These are phyloP conservation scores for Apamea sordens DNA, from an alignment of 2,888 invertebrate species.

Conservation along the genomic window DNA sequence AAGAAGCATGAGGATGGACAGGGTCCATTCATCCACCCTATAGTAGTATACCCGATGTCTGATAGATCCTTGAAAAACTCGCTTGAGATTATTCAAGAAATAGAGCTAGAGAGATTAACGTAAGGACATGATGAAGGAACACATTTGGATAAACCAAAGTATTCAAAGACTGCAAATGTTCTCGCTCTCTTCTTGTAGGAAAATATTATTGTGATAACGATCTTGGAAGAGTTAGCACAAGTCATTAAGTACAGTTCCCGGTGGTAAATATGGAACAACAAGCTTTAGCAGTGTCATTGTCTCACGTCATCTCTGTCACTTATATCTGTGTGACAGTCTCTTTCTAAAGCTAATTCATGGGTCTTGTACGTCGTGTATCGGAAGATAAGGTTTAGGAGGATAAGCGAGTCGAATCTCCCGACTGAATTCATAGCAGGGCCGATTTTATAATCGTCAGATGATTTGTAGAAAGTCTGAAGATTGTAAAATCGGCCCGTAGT, in stretches of 20 bases:
- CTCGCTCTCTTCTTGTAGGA: not conserved
- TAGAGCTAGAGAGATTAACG: not conserved
- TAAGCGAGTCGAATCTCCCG: not conserved
- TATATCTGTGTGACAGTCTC: not conserved
- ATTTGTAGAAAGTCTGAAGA: not conserved
- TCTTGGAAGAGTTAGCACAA: not conserved
- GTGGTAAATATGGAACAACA: not conserved
- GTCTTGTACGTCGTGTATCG: not conserved
- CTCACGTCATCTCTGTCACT: not conserved
- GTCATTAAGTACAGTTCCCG: not conserved
- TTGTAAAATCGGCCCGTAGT: not conserved
- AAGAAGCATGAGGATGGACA: not conserved
- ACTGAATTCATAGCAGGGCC: not conserved
- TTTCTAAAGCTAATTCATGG: not conserved
- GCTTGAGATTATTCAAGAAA: not conserved
- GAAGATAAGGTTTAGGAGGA: not conserved
- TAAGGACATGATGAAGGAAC: conserved; percentile 15
- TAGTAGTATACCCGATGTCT: not conserved
- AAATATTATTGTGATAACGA: not conserved
- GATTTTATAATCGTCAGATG: too few species aligned
- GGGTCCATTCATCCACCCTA: not conserved
- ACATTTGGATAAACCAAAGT: not conserved
- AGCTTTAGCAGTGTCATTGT: not conserved
- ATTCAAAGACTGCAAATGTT: not conserved
- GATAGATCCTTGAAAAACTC: not conserved